Evolutionary conservation across 2,797 vertebrate species (phyloP), one percentile per base, ranked within the genome.

Genomic region (Lagodon rhomboides): DNA sequence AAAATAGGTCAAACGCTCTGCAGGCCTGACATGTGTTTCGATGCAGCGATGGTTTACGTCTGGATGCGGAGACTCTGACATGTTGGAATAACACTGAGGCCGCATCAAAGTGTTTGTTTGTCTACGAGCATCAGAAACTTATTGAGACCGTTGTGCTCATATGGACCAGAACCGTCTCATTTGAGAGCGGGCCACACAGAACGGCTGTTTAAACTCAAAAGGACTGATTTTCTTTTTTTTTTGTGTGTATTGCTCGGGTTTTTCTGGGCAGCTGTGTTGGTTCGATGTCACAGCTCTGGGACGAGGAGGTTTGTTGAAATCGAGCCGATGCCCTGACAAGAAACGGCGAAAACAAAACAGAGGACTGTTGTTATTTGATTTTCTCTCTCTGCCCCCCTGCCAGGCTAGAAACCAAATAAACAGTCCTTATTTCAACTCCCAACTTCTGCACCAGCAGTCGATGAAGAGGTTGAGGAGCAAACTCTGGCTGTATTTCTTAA

Each of bases 91-190:
- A 73, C 65, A 51, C 1, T 0, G 41, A 22, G n/a, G 20, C 71
- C 77, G 55, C 70, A 20, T 76, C 12, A 59, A 74, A 81, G 60
- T 30, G 30, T 68, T 56, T 76, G 41, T 70, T 72, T 68, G 60
- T 55, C 56, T 18, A 10, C 0, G 47, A 77, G 81, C 74, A 49
- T 65, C 59, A 54, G 68, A 60, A 61, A 74, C 11, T 0, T 22
- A 55, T 60, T 47, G 12, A 72, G 44, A 54, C 17, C 30, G 65
- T 63, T 46, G 63, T 67, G 22, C 50, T 34, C 34, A 34, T 41
- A 13, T 3, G 38, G 56, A 74, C 15, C 0, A 2, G 0, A 68
- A 54, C 50, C 1, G 8, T 60, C 38, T 69, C 34, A 83, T 82
- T 34, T 72, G 47, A 53, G 82, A 62, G 20, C 68, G 46, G 22